Evolutionary conservation across 2,113 vertebrate genomes (phyloP), one percentile per base, ranked within the genome.

Genomic region (Mandrillus leucophaeus): DNA sequence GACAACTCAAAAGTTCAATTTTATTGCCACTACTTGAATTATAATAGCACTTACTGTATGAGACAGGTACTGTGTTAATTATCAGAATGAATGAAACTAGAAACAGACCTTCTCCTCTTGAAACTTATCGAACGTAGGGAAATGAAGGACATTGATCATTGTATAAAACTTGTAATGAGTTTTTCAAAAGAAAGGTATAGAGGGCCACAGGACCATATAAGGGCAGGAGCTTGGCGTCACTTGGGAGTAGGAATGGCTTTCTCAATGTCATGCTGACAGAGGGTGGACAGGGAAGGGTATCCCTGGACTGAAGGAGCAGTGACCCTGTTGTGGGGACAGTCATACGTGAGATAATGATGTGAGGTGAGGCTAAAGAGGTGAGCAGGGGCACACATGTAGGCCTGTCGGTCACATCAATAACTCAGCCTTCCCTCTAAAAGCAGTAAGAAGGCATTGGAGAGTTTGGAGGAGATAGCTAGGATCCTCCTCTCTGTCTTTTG

Each of bases 361-460:
- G 25, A 27, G 35, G 13, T 1, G 6, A 30, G 45, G 35, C 59
- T 80, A 14, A 11, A 50, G 61, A 10, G 61, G 83, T 25, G 35
- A 35, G n/a, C 25, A 32, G 23, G 27, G 17, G 10, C 10, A 5
- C 11, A 40, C 14, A 30, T 1, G 0, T 2, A 11, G 66, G n/a
- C 8, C 40, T 23, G 6, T 22, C 11, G 59, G 59, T 14, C 5
- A 13, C 32, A 25, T 43, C n/a, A 23, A 2, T 40, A 23, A 57
- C n/a, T 14, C 50, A 43, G 50, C 50, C 70, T 22, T 59, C 32
- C 17, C 50, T 32, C 38, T 12, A 14, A 22, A 30, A 40, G 25
- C 57, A 59, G 61, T 85, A 40, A 16, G 18, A 61, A 48, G 68
- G 18, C 25, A 20, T 11, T 43, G 48, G 12, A 25, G 50, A 38